These are phyloP conservation scores for Edolisoma coerulescens DNA, from an alignment of 2,113 vertebrate genomes.

Conservation along the genomic window DNA sequence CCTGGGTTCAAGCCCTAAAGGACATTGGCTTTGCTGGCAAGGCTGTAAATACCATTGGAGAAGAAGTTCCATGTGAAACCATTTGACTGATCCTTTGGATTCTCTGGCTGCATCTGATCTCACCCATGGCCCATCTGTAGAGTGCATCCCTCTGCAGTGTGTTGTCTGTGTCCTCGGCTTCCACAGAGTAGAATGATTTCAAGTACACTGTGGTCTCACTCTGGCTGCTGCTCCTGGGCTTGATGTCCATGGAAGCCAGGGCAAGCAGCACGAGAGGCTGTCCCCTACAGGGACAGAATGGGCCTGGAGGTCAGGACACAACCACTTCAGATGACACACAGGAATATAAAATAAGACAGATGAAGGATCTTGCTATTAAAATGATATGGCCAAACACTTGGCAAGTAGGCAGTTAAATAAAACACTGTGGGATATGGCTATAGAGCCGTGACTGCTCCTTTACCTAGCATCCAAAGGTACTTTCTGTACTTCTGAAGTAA, in stretches of 20 bases:
- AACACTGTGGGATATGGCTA: background rate
- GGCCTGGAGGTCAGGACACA: background rate
- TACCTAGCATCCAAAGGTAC: background rate
- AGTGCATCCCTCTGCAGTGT: background rate
- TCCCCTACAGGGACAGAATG: background rate
- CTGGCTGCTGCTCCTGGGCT: background rate
- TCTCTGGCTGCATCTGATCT: background rate
- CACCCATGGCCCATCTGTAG: background rate
- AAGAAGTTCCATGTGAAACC: background rate
- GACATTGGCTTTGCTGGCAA: background rate
- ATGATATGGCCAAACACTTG: background rate
- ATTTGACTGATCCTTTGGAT: background rate
- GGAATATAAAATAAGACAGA: background rate
- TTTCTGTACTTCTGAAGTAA: background rate
- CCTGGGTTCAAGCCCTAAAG: background rate
- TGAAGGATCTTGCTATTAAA: background rate
- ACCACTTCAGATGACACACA: background rate
- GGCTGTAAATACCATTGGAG: background rate
- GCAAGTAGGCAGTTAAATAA: background rate
- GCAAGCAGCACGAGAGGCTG: background rate
- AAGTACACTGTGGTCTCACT: background rate
- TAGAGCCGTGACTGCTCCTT: background rate
- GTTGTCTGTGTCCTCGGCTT: background rate
- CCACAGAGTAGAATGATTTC: background rate
- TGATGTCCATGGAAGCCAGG: background rate